Base-by-base conservation (phyloP, 2,888 invertebrate genomes). In the Nomada ferruginata region DNA sequence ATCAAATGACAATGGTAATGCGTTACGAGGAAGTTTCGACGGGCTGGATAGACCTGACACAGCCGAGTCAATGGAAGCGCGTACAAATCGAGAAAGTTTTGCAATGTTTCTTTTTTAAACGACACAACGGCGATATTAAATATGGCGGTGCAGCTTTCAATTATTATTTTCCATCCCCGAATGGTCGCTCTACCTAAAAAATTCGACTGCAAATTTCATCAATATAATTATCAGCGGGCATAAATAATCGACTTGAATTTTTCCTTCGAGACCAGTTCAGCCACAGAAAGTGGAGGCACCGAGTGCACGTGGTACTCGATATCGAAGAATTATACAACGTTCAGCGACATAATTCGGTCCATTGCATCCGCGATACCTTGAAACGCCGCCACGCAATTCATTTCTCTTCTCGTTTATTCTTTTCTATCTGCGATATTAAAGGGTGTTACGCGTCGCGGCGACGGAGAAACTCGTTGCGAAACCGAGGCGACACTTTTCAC, bases 401-500 rank as follows among this genome's bases (percentile, higher is more conserved):
- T 23, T 13, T 52, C 47, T 52, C 10, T 36, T 26, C 53, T 42
- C 2, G 2, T 20, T 57, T 65, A 29, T 4, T 29, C 23, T 7
- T 36, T 7, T 7, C 36, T 0, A 7, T 23, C 10, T 26, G n/a
- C 44, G 23, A 42, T 47, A 29, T 29, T 29, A 20, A 15, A 29
- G 20, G 13, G 23, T 47, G 26, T 76, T 70, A 70, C 65, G 75
- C 26, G 53, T 61, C 63, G 15, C 57, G 77, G 50, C 55, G 55
- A 71, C 66, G 68, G 78, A 42, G 76, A 85, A 75, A 76, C 73
- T 70, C 29, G 60, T 78, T 81, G 64, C 81, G 87, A 85, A 87
- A 85, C 59, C 53, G 66, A 47, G 63, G 63, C 63, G 78, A 85
- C 75, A 71, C 53, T 57, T 70, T 77, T 76, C 66, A 55, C 69